Evolutionary conservation across 2,888 invertebrate species (phyloP), one percentile per base, ranked within the genome.

Genomic region (Cloeon dipterum): DNA sequence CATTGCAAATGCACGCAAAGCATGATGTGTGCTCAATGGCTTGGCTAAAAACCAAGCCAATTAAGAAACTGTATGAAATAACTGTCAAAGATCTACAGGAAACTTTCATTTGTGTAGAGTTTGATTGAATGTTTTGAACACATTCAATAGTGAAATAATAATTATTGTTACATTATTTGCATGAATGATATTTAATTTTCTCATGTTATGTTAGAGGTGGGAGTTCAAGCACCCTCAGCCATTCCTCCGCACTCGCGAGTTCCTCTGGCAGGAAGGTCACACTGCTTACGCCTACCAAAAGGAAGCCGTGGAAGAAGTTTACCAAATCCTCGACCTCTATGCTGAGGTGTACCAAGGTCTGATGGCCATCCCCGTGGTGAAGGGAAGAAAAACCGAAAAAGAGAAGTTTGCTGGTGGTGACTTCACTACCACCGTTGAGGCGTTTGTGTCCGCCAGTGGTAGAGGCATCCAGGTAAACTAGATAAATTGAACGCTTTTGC

Each of bases 151-250:
- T n/a, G n/a, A n/a, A n/a, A n/a, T n/a, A n/a, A n/a, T n/a, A n/a
- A n/a, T n/a, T n/a, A n/a, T n/a, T n/a, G n/a, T n/a, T n/a, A n/a
- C n/a, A n/a, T n/a, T n/a, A n/a, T n/a, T n/a, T n/a, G n/a, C n/a
- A n/a, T n/a, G n/a, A n/a, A n/a, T n/a, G n/a, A n/a, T n/a, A n/a
- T n/a, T n/a, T n/a, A n/a, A n/a, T 40, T 21, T 20, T 13, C 3
- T 38, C 44, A 19, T 43, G 44, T 44, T 41, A 40, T 53, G 58
- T 16, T 49, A 89, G 88, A 70, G 98, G 49, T 99, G 98, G 98
- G 98, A 99, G 63, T 98, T 99, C 61, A 98, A 98, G 54, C 94
- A 98, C 62, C 98, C 98, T 5, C 94, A 96, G 53, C 98, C 98
- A 5, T 99, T 99, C 65, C 63, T 99, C 36, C 68, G 98, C 32